Conservation (phyloP, 2,888 invertebrate species). For the Ramazzottius varieornatus region DNA sequence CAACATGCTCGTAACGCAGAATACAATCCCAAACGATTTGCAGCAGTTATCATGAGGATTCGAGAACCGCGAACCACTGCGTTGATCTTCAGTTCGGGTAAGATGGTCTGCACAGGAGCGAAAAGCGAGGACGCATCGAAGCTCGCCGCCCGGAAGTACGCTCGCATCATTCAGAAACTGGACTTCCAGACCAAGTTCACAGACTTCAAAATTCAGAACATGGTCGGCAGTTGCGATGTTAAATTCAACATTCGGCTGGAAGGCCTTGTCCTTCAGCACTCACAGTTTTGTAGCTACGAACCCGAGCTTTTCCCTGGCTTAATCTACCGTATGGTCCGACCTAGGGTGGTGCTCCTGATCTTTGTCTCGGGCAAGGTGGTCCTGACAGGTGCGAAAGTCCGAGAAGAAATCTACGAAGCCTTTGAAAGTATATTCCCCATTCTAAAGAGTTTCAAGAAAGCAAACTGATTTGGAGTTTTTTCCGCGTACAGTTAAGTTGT, state of each 20-base stretch:
- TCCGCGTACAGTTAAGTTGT: no score
- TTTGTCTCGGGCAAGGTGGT: slow-evolving; percentile 98
- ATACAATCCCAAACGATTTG: slow-evolving; percentile 95
- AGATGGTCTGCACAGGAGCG: slow-evolving; percentile 64
- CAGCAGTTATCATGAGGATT: slow-evolving; percentile 84
- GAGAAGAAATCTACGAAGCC: slow-evolving; percentile 70
- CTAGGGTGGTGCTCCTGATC: slow-evolving; percentile 74
- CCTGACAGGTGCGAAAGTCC: slow-evolving; percentile 76
- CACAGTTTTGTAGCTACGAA: slow-evolving; percentile 58
- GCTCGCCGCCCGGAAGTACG: slow-evolving; percentile 51
- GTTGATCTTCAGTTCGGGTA: slow-evolving; percentile 53
- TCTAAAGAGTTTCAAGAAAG: slow-evolving; percentile 72
- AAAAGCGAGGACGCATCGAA: slow-evolving; percentile 54
- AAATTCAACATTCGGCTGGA: slow-evolving; percentile 56
- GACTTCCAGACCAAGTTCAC: slow-evolving; percentile 50
- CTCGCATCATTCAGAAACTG: slow-evolving; percentile 50
- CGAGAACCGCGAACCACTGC: slow-evolving; percentile 55
- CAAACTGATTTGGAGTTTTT: no score
- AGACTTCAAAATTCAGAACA: slow-evolving; percentile 57
- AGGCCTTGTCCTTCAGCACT: slow-evolving; percentile 50
- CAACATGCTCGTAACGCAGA: slow-evolving; percentile 92
- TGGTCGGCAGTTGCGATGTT: slow-evolving; percentile 63
- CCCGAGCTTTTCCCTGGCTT: slow-evolving; percentile 96
- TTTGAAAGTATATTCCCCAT: slow-evolving; percentile 83
- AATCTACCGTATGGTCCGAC: slow-evolving; percentile 87